Percentiles rank a stretch among this genome's conserved stretches.
Evolutionary conservation across 2,797 vertebrate species (phyloP).

Genomic region (Sardinella longiceps): DNA sequence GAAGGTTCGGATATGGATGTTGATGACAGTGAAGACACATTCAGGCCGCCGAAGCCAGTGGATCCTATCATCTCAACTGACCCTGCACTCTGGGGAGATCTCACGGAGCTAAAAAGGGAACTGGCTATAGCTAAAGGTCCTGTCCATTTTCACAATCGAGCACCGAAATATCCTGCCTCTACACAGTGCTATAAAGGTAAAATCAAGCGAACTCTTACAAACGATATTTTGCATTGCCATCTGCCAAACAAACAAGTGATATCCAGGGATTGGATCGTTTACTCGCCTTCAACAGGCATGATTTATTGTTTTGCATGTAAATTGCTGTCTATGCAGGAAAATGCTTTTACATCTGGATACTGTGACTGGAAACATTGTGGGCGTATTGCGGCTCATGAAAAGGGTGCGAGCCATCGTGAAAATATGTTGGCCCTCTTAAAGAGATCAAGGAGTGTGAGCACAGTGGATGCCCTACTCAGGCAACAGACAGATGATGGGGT

Average conservation of each 20-base stretch:
- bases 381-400: slow-evolving; percentile 6
- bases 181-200: no score
- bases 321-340: background rate
- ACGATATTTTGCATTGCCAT: background rate
- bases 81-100: no score
- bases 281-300: slow-evolving; percentile 17
- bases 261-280: slow-evolving; percentile 9
- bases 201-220: background rate
- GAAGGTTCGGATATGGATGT: no score
- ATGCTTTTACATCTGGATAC: slow-evolving; percentile 9
- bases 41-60: no score
- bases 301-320: slow-evolving; percentile 39
- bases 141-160: no score
- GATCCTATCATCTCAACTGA: no score
- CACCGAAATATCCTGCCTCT: no score
- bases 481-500: slow-evolving; percentile 17
- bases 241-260: slow-evolving; percentile 17
- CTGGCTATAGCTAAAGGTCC: no score
- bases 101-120: no score
- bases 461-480: slow-evolving; percentile 21
- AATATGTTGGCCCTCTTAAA: slow-evolving; percentile 25
- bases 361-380: slow-evolving; percentile 33
- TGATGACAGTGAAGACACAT: no score
- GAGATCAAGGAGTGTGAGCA: background rate
- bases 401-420: slow-evolving; percentile 3